Evolutionary conservation across 2,113 vertebrate genomes (phyloP).

Genomic region (Gobiocypris rarus): DNA sequence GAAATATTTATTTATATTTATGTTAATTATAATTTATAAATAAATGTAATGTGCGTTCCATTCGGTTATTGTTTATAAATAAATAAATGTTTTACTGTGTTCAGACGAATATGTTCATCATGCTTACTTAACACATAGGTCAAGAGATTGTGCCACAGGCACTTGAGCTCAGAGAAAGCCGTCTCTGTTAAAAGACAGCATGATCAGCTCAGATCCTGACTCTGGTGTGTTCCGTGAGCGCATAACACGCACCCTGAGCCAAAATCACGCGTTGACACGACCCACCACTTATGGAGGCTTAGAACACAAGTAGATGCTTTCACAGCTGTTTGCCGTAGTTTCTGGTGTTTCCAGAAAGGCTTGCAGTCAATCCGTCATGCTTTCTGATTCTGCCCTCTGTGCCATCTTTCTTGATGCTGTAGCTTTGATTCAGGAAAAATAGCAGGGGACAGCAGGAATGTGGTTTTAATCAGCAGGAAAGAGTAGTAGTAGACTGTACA

Average conservation of each 20-base stretch:
- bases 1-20: background rate
- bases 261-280: background rate
- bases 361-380: background rate
- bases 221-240: background rate
- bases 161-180: background rate
- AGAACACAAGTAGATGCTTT: constrained; percentile 18
- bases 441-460: constrained; percentile 41
- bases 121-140: background rate
- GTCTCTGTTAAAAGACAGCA: background rate
- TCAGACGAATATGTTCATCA: background rate
- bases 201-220: background rate
- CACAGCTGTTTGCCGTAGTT: constrained; percentile 28
- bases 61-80: no score
- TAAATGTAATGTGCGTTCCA: no score
- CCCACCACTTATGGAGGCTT: background rate
- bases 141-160: background rate
- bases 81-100: no score
- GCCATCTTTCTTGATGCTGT: background rate
- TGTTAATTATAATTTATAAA: background rate
- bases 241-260: background rate
- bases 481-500: constrained; percentile 44
- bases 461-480: constrained; percentile 68
- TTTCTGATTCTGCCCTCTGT: background rate
- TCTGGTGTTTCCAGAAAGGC: background rate
- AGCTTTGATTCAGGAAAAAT: background rate